A percentile compares a stretch with the other conserved stretches of the same genome.
These are phyloP conservation scores for Danaus plexippus DNA, from an alignment of 1,140 invertebrate species.

Conservation along the genomic window DNA sequence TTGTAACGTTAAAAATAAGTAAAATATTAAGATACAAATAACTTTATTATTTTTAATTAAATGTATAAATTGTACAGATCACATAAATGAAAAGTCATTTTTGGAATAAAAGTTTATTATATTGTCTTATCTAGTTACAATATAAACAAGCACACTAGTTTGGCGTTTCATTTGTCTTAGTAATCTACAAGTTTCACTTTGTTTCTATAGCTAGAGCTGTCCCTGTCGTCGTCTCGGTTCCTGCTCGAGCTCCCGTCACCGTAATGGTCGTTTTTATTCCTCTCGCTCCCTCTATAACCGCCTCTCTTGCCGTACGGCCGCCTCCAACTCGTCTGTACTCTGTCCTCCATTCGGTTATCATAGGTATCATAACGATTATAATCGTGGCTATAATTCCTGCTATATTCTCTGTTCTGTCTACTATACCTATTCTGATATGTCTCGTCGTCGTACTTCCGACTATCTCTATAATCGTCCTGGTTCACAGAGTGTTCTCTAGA, in stretches of 20 bases:
- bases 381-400: constrained; percentile 27
- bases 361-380: constrained; percentile 23
- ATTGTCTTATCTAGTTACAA: constrained; percentile 28
- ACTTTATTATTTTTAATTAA: too few species aligned
- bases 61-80: too few species aligned
- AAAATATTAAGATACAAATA: too few species aligned
- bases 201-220: constrained; percentile 19
- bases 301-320: constrained; percentile 27
- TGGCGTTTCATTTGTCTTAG: constrained; percentile 19
- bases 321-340: constrained; percentile 20
- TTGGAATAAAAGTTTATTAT: constrained; percentile 20
- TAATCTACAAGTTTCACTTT: constrained; percentile 62
- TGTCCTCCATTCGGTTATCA: constrained; percentile 35
- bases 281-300: constrained; percentile 19
- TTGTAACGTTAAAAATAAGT: too few species aligned
- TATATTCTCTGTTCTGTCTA: constrained; percentile 28
- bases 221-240: constrained; percentile 12
- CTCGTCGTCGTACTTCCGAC: constrained; percentile 33
- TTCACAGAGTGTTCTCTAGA: constrained; percentile 10
- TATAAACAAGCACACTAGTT: constrained; percentile 17
- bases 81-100: too few species aligned
- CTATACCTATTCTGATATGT: constrained; percentile 26
- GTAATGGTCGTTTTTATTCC: constrained; percentile 5
- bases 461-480: constrained; percentile 18
- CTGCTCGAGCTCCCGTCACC: constrained; percentile 13